Conservation (phyloP, 2,888 invertebrate genomes). For the Acrobeloides nanus region DNA sequence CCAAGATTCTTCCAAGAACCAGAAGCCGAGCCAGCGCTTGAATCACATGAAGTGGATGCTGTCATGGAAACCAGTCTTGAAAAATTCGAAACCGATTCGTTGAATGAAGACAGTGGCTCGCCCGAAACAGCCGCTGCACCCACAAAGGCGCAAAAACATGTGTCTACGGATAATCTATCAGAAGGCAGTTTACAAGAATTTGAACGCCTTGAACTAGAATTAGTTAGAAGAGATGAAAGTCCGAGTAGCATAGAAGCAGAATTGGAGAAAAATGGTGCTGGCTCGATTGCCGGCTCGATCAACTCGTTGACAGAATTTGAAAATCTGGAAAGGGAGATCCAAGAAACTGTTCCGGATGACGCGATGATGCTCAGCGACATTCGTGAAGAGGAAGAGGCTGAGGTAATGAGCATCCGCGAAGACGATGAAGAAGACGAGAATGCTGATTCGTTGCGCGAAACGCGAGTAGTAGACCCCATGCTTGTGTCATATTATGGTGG, state of each 20-base stretch:
- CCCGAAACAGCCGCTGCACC: conserved; percentile 29
- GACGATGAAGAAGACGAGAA: conserved; percentile 45
- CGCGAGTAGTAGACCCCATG: conserved; percentile 6
- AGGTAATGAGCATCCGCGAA: conserved; percentile 51
- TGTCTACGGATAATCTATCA: conserved; percentile 38
- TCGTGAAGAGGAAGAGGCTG: conserved; percentile 49
- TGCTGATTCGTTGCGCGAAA: conserved; percentile 16
- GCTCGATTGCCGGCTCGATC: conserved; percentile 32
- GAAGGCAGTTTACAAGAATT: conserved; percentile 48
- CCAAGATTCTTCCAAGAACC: conserved; percentile 5
- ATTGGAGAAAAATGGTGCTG: conserved; percentile 25
- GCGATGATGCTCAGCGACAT: conserved; percentile 53
- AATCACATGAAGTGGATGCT: background rate
- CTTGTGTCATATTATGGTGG: conserved; percentile 1
- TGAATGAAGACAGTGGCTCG: conserved; percentile 29
- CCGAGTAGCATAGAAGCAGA: conserved; percentile 42
- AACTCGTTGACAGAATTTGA: conserved; percentile 50
- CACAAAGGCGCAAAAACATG: conserved; percentile 29
- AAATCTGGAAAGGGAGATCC: conserved; percentile 42
- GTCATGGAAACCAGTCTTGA: background rate
- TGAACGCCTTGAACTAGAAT: conserved; percentile 46
- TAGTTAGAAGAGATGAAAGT: conserved; percentile 35
- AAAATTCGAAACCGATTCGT: conserved; percentile 39
- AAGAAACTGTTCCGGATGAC: conserved; percentile 30
- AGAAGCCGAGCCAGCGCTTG: conserved; percentile 1